phyloP scores from a whole-genome alignment of 2,888 invertebrate species.

The Plebejus melissa region DNA sequence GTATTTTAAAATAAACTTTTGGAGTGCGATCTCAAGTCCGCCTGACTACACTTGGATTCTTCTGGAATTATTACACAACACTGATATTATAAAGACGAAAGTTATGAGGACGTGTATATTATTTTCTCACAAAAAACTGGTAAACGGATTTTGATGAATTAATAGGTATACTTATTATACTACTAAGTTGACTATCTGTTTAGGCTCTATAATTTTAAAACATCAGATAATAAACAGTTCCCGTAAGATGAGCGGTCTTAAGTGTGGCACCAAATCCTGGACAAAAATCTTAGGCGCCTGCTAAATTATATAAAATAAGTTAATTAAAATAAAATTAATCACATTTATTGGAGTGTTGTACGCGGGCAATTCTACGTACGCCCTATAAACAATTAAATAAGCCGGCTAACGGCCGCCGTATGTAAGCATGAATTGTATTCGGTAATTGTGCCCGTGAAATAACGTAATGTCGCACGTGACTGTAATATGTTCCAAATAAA shows the following conservation, averaged over 20 bases:
- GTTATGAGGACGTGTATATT: too few species aligned
- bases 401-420: slow-evolving; percentile 41
- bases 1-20: neutral
- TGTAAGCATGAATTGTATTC: slow-evolving; percentile 50
- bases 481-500: slow-evolving; percentile 55
- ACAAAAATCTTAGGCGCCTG: neutral
- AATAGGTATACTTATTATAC: too few species aligned
- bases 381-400: slow-evolving; percentile 45
- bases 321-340: slow-evolving; percentile 34
- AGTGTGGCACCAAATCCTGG: neutral
- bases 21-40: too few species aligned
- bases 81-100: too few species aligned
- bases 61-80: too few species aligned
- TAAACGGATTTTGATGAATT: too few species aligned
- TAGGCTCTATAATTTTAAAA: too few species aligned
- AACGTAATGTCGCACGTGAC: slow-evolving; percentile 56
- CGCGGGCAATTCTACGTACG: slow-evolving; percentile 40
- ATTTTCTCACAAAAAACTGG: too few species aligned
- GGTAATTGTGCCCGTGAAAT: slow-evolving; percentile 66
- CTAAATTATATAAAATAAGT: neutral
- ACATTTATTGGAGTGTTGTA: slow-evolving; percentile 38
- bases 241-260: too few species aligned
- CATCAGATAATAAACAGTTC: too few species aligned
- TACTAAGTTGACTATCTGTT: too few species aligned
- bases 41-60: too few species aligned